Evolutionary conservation across 2,113 vertebrate species (phyloP), one percentile per base, ranked within the genome.

Genomic region (Rhynchopsitta pachyrhyncha): DNA sequence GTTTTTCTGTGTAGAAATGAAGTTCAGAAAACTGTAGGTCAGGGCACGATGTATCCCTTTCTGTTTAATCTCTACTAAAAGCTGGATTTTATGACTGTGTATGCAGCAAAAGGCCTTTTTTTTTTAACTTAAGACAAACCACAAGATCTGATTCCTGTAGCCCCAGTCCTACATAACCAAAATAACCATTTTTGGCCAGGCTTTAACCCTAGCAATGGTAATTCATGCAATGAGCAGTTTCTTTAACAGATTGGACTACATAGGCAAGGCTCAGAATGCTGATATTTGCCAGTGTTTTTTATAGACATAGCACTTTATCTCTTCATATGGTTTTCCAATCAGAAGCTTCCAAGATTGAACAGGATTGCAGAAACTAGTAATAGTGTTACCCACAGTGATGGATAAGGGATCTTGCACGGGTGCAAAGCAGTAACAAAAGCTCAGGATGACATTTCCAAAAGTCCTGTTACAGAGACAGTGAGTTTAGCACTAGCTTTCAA

Each of bases 341-440:
- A 75, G 8, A 2, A 81, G 7, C 6, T 25, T 20, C 8, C 17
- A 46, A 50, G 13, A 37, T 3, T 2, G 4, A 1, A 20, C 9
- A 60, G 37, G 9, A 28, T 3, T 53, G 33, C 10, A 69, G 25
- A 10, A 31, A 35, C 22, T 63, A 55, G 7, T 59, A 71, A 49
- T 0, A 29, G 3, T 1, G 0, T 22, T 74, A 55, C 7, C 33
- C 3, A 6, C 3, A n/a, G 13, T 17, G 12, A 31, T 2, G 1
- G 9, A 11, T 41, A 7, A 57, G 19, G 28, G 11, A n/a, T 11
- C 9, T 31, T 20, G 8, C 28, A 19, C 8, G 82, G 13, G 4
- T 59, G 25, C 3, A 79, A 69, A 66, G 13, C 17, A 59, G 29
- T 82, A 82, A 42, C 17, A 75, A 53, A 85, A 71, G 9, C 5